phyloP scores from a whole-genome alignment of 2,888 invertebrate species.

The Drosophila maculinotata region DNA sequence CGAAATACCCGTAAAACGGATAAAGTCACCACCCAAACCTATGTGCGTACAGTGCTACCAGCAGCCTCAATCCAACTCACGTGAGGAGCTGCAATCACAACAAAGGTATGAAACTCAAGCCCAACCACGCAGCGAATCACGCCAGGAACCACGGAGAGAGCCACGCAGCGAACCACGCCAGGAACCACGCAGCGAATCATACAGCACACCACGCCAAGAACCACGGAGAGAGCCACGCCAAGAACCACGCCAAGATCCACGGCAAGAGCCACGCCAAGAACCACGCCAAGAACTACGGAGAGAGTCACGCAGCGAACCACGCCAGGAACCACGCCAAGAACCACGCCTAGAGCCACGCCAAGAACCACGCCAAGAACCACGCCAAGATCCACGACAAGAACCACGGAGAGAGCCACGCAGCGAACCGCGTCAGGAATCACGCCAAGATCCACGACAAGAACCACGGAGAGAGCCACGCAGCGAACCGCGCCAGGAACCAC shows the following conservation, averaged over 20 bases:
- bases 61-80: not conserved
- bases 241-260: not conserved
- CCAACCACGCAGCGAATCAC: not conserved
- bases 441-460: not conserved
- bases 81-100: not conserved
- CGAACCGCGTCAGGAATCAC: not conserved
- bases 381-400: not conserved
- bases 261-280: accelerated
- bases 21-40: not conserved
- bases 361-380: too few relatives aligned
- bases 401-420: accelerated
- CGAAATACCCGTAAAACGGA: not conserved
- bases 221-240: not conserved
- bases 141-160: not conserved
- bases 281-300: not conserved
- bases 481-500: not conserved
- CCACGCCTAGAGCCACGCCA: too few relatives aligned
- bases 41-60: not conserved
- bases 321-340: too few relatives aligned
- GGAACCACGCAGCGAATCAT: not conserved
- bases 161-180: not conserved
- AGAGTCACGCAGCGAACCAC: not conserved
- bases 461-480: too few relatives aligned
- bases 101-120: not conserved
- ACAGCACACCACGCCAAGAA: too few relatives aligned